These are phyloP conservation scores for Heloderma charlesbogerti DNA, from an alignment of 2,113 vertebrate species.

Conservation along the genomic window DNA sequence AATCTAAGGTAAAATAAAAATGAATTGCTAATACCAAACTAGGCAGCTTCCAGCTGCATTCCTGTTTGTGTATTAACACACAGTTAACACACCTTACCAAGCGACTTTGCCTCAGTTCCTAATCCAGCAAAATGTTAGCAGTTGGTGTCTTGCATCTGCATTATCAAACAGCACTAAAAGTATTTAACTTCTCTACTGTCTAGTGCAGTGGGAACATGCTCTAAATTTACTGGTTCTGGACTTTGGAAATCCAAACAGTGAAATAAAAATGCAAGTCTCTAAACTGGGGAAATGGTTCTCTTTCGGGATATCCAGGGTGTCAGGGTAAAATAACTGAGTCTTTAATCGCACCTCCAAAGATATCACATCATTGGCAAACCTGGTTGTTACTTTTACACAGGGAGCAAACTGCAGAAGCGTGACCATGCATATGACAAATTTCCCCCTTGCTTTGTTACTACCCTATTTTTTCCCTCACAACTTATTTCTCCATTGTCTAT, in stretches of 20 bases:
- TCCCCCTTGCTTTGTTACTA: neutral
- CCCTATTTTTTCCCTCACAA: neutral
- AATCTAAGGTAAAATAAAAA: constrained; percentile 86
- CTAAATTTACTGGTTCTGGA: neutral
- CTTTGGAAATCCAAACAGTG: neutral
- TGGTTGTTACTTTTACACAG: neutral
- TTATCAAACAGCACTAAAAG: neutral
- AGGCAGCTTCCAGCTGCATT: constrained; percentile 16
- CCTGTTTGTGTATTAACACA: neutral
- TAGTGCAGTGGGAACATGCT: neutral
- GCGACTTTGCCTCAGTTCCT: constrained; percentile 22
- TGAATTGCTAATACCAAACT: neutral
- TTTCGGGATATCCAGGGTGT: neutral
- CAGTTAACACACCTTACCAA: neutral
- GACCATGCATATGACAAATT: neutral
- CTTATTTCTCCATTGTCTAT: neutral
- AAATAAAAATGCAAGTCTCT: neutral
- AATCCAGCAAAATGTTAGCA: neutral
- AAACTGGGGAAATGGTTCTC: neutral
- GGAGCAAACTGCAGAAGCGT: neutral
- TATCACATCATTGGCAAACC: neutral
- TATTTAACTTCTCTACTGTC: neutral
- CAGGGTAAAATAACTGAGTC: neutral
- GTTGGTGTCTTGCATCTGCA: neutral
- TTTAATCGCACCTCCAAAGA: neutral